Conservation (phyloP, 2,797 vertebrate genomes). For the Chelidonichthys spinosus region DNA sequence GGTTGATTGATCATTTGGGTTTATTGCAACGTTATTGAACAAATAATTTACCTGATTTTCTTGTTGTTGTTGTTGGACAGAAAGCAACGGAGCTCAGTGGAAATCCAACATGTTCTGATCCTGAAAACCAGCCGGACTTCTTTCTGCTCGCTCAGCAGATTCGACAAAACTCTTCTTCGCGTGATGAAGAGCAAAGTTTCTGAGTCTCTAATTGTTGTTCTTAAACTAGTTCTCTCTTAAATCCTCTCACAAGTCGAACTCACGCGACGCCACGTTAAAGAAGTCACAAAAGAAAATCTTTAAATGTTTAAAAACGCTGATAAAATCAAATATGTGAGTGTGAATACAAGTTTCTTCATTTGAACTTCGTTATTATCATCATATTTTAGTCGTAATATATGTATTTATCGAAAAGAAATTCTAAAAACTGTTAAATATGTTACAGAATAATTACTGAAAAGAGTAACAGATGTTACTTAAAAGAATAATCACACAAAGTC, state of each 20-base stretch:
- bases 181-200: too few relatives aligned
- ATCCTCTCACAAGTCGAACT: not conserved
- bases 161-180: not conserved
- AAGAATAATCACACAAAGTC: too few relatives aligned
- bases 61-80: slow-evolving; percentile 72
- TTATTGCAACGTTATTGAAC: too few relatives aligned
- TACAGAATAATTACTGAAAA: not conserved
- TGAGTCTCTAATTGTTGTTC: too few relatives aligned
- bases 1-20: not conserved
- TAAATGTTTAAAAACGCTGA: not conserved
- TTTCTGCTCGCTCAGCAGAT: not conserved
- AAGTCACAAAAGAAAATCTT: too few relatives aligned
- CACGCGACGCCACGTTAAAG: too few relatives aligned
- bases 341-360: not conserved
- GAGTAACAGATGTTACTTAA: too few relatives aligned
- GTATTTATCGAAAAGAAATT: not conserved
- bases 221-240: not conserved
- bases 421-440: too few relatives aligned
- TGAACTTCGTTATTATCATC: too few relatives aligned
- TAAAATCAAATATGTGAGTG: not conserved
- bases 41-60: not conserved
- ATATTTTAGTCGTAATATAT: too few relatives aligned
- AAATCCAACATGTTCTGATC: slow-evolving; percentile 59
- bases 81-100: slow-evolving; percentile 83
- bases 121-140: not conserved